Evolutionary conservation across 2,888 invertebrate genomes (phyloP).

Genomic region (Pyrgus malvae): DNA sequence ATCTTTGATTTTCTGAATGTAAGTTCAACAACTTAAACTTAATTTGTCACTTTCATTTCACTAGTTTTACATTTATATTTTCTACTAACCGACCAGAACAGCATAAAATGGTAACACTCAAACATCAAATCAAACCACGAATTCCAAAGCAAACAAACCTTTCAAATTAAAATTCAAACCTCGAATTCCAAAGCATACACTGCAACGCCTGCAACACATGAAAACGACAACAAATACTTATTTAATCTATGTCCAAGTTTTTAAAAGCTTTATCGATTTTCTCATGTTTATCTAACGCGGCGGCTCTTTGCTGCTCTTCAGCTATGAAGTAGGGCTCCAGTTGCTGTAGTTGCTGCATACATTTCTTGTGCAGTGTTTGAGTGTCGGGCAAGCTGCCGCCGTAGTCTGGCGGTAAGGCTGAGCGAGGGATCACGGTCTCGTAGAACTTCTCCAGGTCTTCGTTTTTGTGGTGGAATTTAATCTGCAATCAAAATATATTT

Average conservation of each 20-base stretch:
- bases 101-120: too few species aligned
- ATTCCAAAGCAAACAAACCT: too few species aligned
- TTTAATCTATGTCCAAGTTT: slow-evolving; percentile 86
- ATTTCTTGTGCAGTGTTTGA: slow-evolving; percentile 66
- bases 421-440: slow-evolving; percentile 77
- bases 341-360: slow-evolving; percentile 58
- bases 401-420: slow-evolving; percentile 82
- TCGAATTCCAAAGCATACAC: background rate
- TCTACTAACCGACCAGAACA: too few species aligned
- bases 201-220: too few species aligned
- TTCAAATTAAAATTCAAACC: background rate
- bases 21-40: too few species aligned
- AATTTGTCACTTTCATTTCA: too few species aligned
- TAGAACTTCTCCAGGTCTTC: slow-evolving; percentile 81
- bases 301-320: slow-evolving; percentile 67
- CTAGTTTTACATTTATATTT: too few species aligned
- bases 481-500: slow-evolving; percentile 59
- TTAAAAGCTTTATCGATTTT: slow-evolving; percentile 86
- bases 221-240: background rate
- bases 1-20: too few species aligned
- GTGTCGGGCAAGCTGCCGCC: slow-evolving; percentile 82
- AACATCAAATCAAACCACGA: too few species aligned
- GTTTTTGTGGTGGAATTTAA: slow-evolving; percentile 82
- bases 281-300: slow-evolving; percentile 65
- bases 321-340: slow-evolving; percentile 64